Percentiles rank a stretch among this genome's conserved stretches.
phyloP scores from a whole-genome alignment of 1,140 invertebrate genomes.

The Aphis gossypii region DNA sequence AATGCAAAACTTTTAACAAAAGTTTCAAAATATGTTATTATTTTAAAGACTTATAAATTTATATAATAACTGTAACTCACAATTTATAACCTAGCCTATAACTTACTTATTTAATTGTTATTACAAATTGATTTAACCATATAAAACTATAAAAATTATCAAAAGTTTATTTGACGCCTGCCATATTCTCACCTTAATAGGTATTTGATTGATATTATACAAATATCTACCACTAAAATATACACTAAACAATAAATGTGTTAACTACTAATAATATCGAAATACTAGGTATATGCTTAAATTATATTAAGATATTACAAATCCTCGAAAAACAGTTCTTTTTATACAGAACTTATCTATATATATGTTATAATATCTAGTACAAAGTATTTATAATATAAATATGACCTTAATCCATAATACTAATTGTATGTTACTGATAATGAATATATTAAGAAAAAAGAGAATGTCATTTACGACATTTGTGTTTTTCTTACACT shows the following conservation, averaged over 20 bases:
- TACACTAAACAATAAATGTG: neutral
- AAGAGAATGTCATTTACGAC: constrained; percentile 32
- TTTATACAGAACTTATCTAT: neutral
- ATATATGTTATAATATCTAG: neutral
- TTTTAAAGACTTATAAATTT: constrained; percentile 10
- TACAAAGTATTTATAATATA: neutral
- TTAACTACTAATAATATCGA: neutral
- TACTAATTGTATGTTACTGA: constrained; percentile 32
- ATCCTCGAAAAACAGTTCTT: neutral
- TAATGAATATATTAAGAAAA: constrained; percentile 27
- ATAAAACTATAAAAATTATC: neutral
- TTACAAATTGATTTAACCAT: neutral
- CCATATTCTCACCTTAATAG: neutral
- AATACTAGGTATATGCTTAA: neutral
- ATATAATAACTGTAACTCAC: neutral
- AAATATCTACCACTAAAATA: neutral
- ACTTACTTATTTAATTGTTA: neutral
- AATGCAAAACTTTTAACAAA: neutral
- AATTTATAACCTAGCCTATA: neutral
- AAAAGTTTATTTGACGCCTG: neutral
- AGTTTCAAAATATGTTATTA: constrained; percentile 2
- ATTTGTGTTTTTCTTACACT: neutral
- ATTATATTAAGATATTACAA: neutral
- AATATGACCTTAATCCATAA: constrained; percentile 40
- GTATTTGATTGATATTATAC: neutral